Percentiles rank a stretch among this genome's conserved stretches.
Conservation (phyloP, 2,113 vertebrate genomes). For the Erpornis zantholeuca region DNA sequence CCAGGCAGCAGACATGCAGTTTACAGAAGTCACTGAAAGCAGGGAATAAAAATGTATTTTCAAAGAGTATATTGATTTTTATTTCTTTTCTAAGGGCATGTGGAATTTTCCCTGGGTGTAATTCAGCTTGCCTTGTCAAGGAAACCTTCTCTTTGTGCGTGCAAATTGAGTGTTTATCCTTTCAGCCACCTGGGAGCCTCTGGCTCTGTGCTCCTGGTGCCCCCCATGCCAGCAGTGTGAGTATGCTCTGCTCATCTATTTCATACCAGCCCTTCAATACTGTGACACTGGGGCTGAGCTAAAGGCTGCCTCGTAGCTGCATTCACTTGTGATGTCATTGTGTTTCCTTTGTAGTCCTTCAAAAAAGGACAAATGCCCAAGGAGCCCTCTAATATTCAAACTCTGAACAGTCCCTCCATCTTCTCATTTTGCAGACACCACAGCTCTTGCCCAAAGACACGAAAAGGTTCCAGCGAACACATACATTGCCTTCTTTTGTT, state of each 20-base stretch:
- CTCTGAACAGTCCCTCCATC: not conserved
- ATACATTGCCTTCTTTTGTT: not conserved
- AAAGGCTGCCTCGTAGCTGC: not conserved
- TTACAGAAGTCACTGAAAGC: conserved; percentile 17
- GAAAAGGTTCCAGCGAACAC: not conserved
- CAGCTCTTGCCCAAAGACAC: not conserved
- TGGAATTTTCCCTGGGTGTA: not conserved
- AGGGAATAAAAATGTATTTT: conserved; percentile 11
- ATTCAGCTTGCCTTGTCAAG: not conserved
- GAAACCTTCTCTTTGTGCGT: not conserved
- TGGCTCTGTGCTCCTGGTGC: not conserved
- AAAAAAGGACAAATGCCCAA: not conserved
- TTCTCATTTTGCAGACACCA: not conserved
- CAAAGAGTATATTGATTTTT: not conserved
- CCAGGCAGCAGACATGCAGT: not conserved
- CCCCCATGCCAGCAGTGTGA: not conserved
- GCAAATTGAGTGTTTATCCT: not conserved
- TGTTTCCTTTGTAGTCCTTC: not conserved
- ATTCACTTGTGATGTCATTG: not conserved
- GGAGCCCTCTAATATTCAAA: not conserved
- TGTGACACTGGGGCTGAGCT: not conserved
- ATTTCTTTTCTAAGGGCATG: not conserved
- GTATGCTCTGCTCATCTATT: not conserved
- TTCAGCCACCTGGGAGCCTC: not conserved
- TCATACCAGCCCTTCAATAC: not conserved